phyloP scores from a whole-genome alignment of 2,888 invertebrate genomes.

The Nycteola revayana region DNA sequence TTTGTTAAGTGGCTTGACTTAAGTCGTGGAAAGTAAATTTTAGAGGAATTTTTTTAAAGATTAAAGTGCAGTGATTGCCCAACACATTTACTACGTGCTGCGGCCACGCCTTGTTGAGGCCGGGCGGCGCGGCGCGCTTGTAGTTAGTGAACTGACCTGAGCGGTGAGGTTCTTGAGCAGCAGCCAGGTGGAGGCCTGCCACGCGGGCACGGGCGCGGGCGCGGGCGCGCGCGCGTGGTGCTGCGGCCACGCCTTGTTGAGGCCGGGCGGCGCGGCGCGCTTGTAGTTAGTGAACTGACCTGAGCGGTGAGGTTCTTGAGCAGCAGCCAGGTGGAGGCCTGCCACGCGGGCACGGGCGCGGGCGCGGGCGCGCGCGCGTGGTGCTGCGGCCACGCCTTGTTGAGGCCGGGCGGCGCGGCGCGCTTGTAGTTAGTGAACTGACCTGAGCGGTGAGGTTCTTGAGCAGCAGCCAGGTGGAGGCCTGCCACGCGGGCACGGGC shows the following conservation, averaged over 20 bases:
- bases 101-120: slow-evolving; percentile 72
- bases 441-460: slow-evolving; percentile 98
- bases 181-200: slow-evolving; percentile 90
- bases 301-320: slow-evolving; percentile 96
- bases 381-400: slow-evolving; percentile 74
- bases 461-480: slow-evolving; percentile 91
- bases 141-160: too few relatives aligned
- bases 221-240: slow-evolving; percentile 62
- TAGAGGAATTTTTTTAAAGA: too few relatives aligned
- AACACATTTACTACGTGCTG: too few relatives aligned
- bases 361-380: slow-evolving; percentile 59
- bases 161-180: slow-evolving; percentile 96
- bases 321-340: slow-evolving; percentile 90
- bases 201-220: slow-evolving; percentile 70
- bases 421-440: too few relatives aligned
- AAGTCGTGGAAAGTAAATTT: too few relatives aligned
- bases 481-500: slow-evolving; percentile 81
- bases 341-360: slow-evolving; percentile 80
- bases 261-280: slow-evolving; percentile 70
- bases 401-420: slow-evolving; percentile 71
- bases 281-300: too few relatives aligned
- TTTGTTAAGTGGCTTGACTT: too few relatives aligned
- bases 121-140: slow-evolving; percentile 68
- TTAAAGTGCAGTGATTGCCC: too few relatives aligned
- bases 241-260: slow-evolving; percentile 73